Conservation (phyloP, 1,140 invertebrate species). For the Sesamia nonagrioides region DNA sequence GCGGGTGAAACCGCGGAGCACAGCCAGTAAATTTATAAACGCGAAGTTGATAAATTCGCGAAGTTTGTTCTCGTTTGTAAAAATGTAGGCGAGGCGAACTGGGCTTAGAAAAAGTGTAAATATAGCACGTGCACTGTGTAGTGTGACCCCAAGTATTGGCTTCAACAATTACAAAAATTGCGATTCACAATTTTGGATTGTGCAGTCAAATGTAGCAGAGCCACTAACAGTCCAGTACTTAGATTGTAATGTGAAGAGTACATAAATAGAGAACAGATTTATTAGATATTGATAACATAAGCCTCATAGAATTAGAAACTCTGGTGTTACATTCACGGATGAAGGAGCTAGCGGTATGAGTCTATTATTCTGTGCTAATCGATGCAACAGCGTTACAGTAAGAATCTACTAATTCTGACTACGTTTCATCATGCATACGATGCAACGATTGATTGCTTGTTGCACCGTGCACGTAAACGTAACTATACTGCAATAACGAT, state of each 20-base stretch:
- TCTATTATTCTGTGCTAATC: slow-evolving; percentile 5
- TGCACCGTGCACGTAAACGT: slow-evolving; percentile 15
- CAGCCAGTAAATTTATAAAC: too few relatives aligned
- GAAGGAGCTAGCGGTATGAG: slow-evolving; percentile 8
- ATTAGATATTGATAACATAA: background rate
- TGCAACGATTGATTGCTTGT: slow-evolving; percentile 15
- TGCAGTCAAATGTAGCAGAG: too few relatives aligned
- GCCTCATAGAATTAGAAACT: background rate
- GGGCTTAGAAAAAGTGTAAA: too few relatives aligned
- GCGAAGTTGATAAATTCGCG: too few relatives aligned
- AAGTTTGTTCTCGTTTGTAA: too few relatives aligned
- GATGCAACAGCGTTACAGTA: slow-evolving; percentile 10
- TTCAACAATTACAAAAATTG: background rate
- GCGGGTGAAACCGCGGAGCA: too few relatives aligned
- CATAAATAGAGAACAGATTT: background rate
- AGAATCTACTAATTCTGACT: background rate
- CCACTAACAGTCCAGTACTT: too few relatives aligned
- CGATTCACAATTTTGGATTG: background rate
- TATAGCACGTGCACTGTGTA: slow-evolving; percentile 7
- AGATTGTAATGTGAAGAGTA: too few relatives aligned
- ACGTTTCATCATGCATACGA: slow-evolving; percentile 10
- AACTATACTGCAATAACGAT: background rate
- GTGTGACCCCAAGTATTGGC: background rate
- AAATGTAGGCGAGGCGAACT: too few relatives aligned
- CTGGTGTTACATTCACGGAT: slow-evolving; percentile 8